Evolutionary conservation across 2,888 invertebrate species (phyloP).

Genomic region (Odontocolon sp.): DNA sequence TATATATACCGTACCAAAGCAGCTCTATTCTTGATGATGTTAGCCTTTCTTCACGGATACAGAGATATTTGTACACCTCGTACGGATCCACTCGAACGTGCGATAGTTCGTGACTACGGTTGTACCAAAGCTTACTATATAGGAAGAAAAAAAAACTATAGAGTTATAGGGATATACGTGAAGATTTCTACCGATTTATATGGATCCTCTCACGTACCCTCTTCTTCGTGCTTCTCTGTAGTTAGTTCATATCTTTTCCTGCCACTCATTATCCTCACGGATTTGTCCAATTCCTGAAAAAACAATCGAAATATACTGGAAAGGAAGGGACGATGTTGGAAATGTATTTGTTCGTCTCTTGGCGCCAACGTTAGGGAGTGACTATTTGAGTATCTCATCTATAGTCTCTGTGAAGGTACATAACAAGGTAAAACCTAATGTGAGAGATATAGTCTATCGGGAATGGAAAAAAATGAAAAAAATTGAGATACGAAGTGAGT

Average conservation of each 20-base stretch:
- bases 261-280: conserved; percentile 9
- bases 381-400: conserved; percentile 19
- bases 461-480: conserved; percentile 17
- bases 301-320: background rate
- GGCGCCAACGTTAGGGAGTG: conserved; percentile 41
- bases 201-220: too few species aligned
- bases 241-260: conserved; percentile 2
- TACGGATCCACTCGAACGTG: conserved; percentile 40
- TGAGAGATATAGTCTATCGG: conserved; percentile 2
- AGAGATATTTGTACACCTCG: conserved; percentile 18
- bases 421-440: conserved; percentile 1
- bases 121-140: conserved; percentile 19
- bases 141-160: too few species aligned
- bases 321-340: background rate
- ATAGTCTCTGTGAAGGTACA: conserved; percentile 10
- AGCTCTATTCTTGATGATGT: conserved; percentile 37
- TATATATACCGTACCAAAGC: conserved; percentile 26
- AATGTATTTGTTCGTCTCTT: conserved; percentile 27
- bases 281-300: background rate
- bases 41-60: conserved; percentile 29
- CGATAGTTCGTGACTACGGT: conserved; percentile 50
- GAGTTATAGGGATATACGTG: too few species aligned
- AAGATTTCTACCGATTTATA: conserved; percentile 42
- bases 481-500: conserved; percentile 53
- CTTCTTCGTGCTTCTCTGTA: too few species aligned